Evolutionary conservation across 35 echinoderm and acorn worm species (phyloP), one percentile per base, ranked within the genome.

Genomic region (Apostichopus parvimensis): DNA sequence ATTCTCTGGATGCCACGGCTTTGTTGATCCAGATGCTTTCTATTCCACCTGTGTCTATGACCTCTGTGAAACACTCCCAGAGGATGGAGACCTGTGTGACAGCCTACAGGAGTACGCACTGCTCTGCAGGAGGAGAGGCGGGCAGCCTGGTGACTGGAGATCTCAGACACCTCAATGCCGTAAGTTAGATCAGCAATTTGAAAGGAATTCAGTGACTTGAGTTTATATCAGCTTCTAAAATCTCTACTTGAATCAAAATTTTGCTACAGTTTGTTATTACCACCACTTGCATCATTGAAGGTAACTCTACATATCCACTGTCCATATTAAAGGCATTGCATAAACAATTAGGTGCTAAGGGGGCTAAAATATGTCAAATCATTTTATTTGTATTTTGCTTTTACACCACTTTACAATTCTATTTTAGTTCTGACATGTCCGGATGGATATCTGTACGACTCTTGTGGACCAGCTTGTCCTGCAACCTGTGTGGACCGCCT

Each of bases 41-140:
- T 95, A 88, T 28, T 5, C 11, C 22, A 56, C 56, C 81, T 95
- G 94, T 81, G 59, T 92, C 71, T 80, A 60, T 80, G 91, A 81
- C 57, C 90, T 88, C 28, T 95, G 90, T 80, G 90, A 88, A 9
- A 89, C 68, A 12, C 71, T 95, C 21, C 94, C 94, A 6, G 77
- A 92, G 15, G 84, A 95, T 9, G 57, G 62, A 24, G 26, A 81
- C 5, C 87, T 93, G 8, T 95, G 94, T 56, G 58, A 84, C 73
- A 87, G 87, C 23, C 18, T 93, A 15, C 58, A 93, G 28, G 54
- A 70, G 71, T 95, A 95, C 71, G 94, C 90, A 23, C 21, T 68
- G 52, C 52, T 61, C 9, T 95, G 94, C 56, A 78, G 76, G 54
- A 76, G 77, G 10, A 22, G 83, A 79, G 94, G 91, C 25, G 91